These are phyloP conservation scores for Psilopsiagon aymara DNA, from an alignment of 2,113 vertebrate species.

Conservation along the genomic window DNA sequence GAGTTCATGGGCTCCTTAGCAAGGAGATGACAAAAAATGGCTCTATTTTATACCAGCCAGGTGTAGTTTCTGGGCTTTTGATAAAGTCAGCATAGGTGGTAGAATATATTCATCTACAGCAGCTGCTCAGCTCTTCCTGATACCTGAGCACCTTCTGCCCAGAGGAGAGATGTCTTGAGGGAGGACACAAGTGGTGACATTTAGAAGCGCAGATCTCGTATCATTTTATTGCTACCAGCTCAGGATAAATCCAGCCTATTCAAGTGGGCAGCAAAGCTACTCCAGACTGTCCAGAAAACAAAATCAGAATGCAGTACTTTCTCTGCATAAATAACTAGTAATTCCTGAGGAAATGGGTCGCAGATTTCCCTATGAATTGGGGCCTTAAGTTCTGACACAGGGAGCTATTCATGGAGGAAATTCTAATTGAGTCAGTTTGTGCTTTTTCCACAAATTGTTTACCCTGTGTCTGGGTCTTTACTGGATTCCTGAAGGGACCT, in stretches of 20 bases:
- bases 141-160: not conserved
- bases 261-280: not conserved
- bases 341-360: conserved; percentile 65
- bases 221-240: not conserved
- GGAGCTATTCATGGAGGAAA: conserved; percentile 59
- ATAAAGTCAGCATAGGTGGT: not conserved
- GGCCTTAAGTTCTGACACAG: conserved; percentile 65
- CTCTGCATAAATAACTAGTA: conserved; percentile 15
- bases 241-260: not conserved
- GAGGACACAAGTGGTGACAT: not conserved
- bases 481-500: conserved; percentile 41
- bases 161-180: not conserved
- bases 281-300: conserved; percentile 18
- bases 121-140: not conserved
- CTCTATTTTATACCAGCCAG: not conserved
- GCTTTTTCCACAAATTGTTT: conserved; percentile 62
- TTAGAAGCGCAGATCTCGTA: not conserved
- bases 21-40: not conserved
- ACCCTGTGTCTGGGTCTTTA: conserved; percentile 46
- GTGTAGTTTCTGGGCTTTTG: not conserved
- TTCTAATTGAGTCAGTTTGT: conserved; percentile 45
- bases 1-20: not conserved
- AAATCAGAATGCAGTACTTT: conserved; percentile 42
- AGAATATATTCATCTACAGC: not conserved
- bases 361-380: conserved; percentile 63